Percentiles rank a stretch among this genome's conserved stretches.
Conservation (phyloP, 2,888 invertebrate genomes). For the Zaprionus lineosus region DNA sequence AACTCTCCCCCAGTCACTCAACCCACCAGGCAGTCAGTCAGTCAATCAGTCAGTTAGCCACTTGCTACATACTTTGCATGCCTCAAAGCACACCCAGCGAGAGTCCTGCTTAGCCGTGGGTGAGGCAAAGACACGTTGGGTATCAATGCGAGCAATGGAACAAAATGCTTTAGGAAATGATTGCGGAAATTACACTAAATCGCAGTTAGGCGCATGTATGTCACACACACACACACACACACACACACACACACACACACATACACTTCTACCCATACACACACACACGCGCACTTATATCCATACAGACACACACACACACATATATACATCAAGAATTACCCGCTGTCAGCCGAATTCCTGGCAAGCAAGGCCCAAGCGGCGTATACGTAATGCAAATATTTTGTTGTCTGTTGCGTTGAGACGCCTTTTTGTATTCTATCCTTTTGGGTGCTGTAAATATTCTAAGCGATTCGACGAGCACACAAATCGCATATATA, state of each 20-base stretch:
- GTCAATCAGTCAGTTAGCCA: slow-evolving; percentile 33
- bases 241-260: background rate
- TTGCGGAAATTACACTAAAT: slow-evolving; percentile 76
- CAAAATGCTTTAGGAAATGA: slow-evolving; percentile 74
- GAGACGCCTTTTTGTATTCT: slow-evolving; percentile 36
- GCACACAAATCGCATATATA: background rate
- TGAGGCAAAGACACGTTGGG: slow-evolving; percentile 9
- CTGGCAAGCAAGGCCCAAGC: slow-evolving; percentile 23
- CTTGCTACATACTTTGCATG: background rate
- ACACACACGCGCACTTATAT: slow-evolving; percentile 6
- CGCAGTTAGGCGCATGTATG: slow-evolving; percentile 53
- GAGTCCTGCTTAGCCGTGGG: background rate
- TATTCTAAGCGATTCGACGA: slow-evolving; percentile 1
- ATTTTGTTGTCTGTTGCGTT: slow-evolving; percentile 43
- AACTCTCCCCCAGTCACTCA: slow-evolving; percentile 5
- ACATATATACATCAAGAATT: background rate
- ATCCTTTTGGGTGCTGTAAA: slow-evolving; percentile 27
- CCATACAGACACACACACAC: slow-evolving; percentile 5
- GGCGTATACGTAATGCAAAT: slow-evolving; percentile 61
- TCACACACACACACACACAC: slow-evolving; percentile 25
- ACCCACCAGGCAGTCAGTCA: slow-evolving; percentile 1
- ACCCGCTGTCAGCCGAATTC: slow-evolving; percentile 27
- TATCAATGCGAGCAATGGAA: slow-evolving; percentile 56
- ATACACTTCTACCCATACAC: slow-evolving; percentile 8
- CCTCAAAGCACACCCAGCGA: background rate